Conservation (phyloP, 2,797 vertebrate genomes). For the Notolepis coatsorum region DNA sequence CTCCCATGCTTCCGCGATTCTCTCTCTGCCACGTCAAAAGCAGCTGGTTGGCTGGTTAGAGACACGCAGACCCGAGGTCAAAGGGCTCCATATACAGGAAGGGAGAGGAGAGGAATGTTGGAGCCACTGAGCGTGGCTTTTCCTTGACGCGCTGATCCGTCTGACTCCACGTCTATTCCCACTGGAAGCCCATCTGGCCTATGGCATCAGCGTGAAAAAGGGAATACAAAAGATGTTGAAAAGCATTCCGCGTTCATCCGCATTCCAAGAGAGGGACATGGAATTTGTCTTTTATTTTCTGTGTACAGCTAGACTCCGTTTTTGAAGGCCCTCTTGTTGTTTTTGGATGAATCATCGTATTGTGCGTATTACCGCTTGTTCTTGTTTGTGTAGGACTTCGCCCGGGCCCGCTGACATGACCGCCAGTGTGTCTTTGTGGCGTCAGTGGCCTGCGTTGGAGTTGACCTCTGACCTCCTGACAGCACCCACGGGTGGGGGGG, state of each 20-base stretch:
- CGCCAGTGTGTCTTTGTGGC: slow-evolving; percentile 18
- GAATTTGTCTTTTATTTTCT: slow-evolving; percentile 34
- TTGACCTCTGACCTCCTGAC: slow-evolving; percentile 48
- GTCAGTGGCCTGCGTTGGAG: slow-evolving; percentile 47
- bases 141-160: slow-evolving; percentile 44
- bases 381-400: not conserved
- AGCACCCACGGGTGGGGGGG: slow-evolving; percentile 12
- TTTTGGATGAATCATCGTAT: slow-evolving; percentile 55
- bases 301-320: not conserved
- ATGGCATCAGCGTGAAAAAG: slow-evolving; percentile 39
- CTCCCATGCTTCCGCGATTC: too few relatives aligned
- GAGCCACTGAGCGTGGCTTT: slow-evolving; percentile 39
- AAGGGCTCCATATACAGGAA: slow-evolving; percentile 53
- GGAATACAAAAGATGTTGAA: slow-evolving; percentile 38
- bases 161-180: slow-evolving; percentile 59
- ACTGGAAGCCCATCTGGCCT: slow-evolving; percentile 14
- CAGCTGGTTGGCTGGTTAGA: slow-evolving; percentile 34
- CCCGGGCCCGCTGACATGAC: slow-evolving; percentile 11
- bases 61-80: slow-evolving; percentile 37
- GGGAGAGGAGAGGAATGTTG: slow-evolving; percentile 32
- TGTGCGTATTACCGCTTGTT: slow-evolving; percentile 27
- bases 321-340: slow-evolving; percentile 36
- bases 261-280: slow-evolving; percentile 19
- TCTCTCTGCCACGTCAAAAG: slow-evolving; percentile 33
- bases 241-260: slow-evolving; percentile 43